phyloP scores from a whole-genome alignment of 2,113 vertebrate species.

The Notothenia rossii region DNA sequence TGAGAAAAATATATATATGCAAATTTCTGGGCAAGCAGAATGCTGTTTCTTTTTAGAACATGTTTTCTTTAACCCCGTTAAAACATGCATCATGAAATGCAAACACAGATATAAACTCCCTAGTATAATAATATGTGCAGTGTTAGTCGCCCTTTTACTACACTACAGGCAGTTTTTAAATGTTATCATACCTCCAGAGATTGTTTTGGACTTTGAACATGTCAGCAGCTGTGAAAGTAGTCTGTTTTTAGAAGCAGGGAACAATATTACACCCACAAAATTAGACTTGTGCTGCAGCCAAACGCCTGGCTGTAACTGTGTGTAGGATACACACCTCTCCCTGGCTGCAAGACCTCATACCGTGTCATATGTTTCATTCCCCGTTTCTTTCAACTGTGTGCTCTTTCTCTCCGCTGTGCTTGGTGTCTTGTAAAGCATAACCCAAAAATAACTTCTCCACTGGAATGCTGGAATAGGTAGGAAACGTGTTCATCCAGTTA shows the following conservation, averaged over 20 bases:
- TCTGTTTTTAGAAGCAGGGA: slow-evolving; percentile 68
- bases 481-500: slow-evolving; percentile 78
- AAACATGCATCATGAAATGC: slow-evolving; percentile 13
- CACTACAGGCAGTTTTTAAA: slow-evolving; percentile 24
- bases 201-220: slow-evolving; percentile 17
- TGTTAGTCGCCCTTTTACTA: slow-evolving; percentile 2
- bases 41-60: slow-evolving; percentile 27
- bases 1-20: slow-evolving; percentile 13
- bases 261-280: slow-evolving; percentile 63
- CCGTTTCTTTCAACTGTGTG: slow-evolving; percentile 67
- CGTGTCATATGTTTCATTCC: slow-evolving; percentile 67
- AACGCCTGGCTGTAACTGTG: slow-evolving; percentile 44
- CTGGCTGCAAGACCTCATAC: slow-evolving; percentile 57
- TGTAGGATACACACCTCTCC: slow-evolving; percentile 58
- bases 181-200: slow-evolving; percentile 13
- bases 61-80: slow-evolving; percentile 33
- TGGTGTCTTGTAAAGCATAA: slow-evolving; percentile 66
- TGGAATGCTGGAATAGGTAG: slow-evolving; percentile 75
- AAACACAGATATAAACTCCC: slow-evolving; percentile 26
- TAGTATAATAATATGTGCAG: slow-evolving; percentile 22
- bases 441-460: slow-evolving; percentile 79
- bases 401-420: slow-evolving; percentile 67
- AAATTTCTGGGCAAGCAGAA: slow-evolving; percentile 10
- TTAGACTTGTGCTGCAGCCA: slow-evolving; percentile 66
- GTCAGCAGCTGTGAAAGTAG: slow-evolving; percentile 28